Conservation (phyloP, 2,797 vertebrate species). For the Parotocinclus haroldoi region DNA sequence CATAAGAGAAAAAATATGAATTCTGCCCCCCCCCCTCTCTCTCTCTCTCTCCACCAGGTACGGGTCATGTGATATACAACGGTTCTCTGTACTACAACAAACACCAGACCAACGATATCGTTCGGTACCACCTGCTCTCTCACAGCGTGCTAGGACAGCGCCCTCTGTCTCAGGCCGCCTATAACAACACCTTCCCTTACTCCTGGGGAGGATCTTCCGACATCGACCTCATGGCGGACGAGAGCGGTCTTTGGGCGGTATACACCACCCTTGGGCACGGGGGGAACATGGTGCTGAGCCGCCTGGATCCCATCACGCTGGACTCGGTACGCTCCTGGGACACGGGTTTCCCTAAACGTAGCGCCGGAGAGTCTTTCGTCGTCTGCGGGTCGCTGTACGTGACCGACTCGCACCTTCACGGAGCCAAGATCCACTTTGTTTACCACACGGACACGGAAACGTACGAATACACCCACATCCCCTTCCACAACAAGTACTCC, state of each 20-base stretch:
- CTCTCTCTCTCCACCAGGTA: constrained; percentile 63
- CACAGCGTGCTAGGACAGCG: constrained; percentile 85
- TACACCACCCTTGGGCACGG: constrained; percentile 92
- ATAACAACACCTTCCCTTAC: constrained; percentile 97
- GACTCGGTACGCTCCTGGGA: constrained; percentile 89
- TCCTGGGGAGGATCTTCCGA: constrained; percentile 97
- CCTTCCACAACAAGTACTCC: constrained; percentile 96
- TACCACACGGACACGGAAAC: constrained; percentile 91
- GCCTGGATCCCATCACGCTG: constrained; percentile 82
- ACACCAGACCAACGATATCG: constrained; percentile 81
- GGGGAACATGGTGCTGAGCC: constrained; percentile 88
- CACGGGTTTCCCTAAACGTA: constrained; percentile 93
- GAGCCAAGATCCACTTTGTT: constrained; percentile 93
- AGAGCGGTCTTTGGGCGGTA: constrained; percentile 90
- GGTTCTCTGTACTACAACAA: constrained; percentile 87
- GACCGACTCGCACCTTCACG: constrained; percentile 94
- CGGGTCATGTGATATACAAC: constrained; percentile 84
- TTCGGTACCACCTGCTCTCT: constrained; percentile 89
- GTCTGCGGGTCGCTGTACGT: constrained; percentile 94
- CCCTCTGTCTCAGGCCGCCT: constrained; percentile 88
- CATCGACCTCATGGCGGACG: constrained; percentile 97
- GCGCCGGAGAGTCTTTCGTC: constrained; percentile 94
- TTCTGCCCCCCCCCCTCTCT: too few species aligned
- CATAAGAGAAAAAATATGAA: too few species aligned
- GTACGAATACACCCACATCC: constrained; percentile 93